A percentile compares a stretch with the other conserved stretches of the same genome.
Conservation (phyloP, 2,113 vertebrate species). For the Hemiprocne comata region DNA sequence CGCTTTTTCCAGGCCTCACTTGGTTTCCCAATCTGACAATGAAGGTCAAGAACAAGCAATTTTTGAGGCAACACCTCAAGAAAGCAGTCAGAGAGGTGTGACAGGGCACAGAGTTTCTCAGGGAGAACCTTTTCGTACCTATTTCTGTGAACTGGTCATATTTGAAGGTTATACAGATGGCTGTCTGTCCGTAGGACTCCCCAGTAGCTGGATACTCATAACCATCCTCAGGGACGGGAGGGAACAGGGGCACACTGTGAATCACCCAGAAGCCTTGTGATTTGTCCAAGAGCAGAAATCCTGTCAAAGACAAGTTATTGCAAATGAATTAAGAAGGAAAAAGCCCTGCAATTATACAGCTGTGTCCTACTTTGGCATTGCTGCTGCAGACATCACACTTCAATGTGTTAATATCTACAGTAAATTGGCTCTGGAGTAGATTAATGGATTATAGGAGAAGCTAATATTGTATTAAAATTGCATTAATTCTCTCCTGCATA, state of each 20-base stretch:
- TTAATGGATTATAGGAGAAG: neutral
- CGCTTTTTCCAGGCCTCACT: neutral
- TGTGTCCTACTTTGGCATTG: neutral
- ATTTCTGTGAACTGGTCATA: constrained; percentile 83
- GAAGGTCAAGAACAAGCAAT: neutral
- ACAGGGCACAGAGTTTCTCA: neutral
- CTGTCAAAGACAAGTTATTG: constrained; percentile 65
- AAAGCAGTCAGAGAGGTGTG: neutral
- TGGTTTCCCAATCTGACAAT: neutral
- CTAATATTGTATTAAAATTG: neutral
- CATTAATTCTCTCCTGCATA: neutral
- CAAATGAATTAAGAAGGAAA: neutral
- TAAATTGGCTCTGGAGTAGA: neutral
- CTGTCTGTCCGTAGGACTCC: constrained; percentile 81
- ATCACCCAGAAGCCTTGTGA: constrained; percentile 91
- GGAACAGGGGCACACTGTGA: constrained; percentile 90
- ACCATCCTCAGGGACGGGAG: constrained; percentile 82
- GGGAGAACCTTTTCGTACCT: constrained; percentile 70
- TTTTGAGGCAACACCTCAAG: neutral
- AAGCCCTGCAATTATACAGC: neutral
- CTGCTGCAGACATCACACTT: neutral
- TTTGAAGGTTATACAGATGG: constrained; percentile 85
- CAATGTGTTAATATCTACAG: neutral
- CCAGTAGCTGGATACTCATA: constrained; percentile 86
- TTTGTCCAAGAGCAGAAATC: constrained; percentile 84